Evolutionary conservation across 23 tunicate species (phyloP).

Genomic region (Trididemnum miniatum): DNA sequence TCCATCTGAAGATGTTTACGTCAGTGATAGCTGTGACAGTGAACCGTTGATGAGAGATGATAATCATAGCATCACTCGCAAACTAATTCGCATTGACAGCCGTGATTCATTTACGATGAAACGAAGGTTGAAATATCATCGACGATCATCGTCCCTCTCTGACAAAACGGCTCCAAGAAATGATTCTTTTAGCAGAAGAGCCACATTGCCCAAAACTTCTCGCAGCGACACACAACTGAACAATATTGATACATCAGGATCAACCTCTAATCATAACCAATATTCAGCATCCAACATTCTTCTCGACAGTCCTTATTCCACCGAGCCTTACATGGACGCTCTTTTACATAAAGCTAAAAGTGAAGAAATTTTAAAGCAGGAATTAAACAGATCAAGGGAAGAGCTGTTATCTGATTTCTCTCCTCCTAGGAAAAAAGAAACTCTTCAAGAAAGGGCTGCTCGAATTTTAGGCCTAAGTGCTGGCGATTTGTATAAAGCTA

Average conservation of each 20-base stretch:
- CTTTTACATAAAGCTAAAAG: conserved; percentile 50
- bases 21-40: conserved; percentile 23
- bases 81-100: conserved; percentile 59
- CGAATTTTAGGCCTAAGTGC: conserved; percentile 63
- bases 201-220: conserved; percentile 31
- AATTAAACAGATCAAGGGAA: conserved; percentile 25
- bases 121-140: conserved; percentile 33
- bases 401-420: conserved; percentile 17
- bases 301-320: not conserved
- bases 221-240: not conserved
- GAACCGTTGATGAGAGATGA: conserved; percentile 25
- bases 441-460: conserved; percentile 89
- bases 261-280: not conserved
- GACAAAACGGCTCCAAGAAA: not conserved
- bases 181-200: conserved; percentile 1
- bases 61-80: conserved; percentile 31
- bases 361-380: conserved; percentile 50
- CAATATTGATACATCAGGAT: not conserved
- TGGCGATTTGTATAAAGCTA: conserved; percentile 28
- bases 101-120: conserved; percentile 61
- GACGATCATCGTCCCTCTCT: conserved; percentile 18
- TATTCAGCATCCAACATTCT: not conserved
- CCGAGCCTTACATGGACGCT: conserved; percentile 19
- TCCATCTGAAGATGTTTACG: not conserved
- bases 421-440: conserved; percentile 50